Evolutionary conservation across 1,140 invertebrate species (phyloP).

Genomic region (Eupeodes corollae): DNA sequence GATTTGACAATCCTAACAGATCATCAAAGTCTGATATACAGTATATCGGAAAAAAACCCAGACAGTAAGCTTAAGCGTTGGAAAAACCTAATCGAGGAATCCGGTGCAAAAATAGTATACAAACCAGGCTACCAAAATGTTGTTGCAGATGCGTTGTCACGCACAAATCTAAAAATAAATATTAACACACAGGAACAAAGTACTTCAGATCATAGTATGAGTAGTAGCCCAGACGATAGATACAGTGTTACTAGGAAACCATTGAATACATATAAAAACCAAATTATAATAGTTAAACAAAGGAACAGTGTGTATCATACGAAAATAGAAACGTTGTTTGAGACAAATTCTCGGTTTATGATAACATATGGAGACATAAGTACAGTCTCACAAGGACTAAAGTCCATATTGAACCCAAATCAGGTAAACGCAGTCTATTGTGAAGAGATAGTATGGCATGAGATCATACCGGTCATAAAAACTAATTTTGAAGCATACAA

Average conservation of each 20-base stretch:
- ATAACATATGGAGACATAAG: too few relatives aligned
- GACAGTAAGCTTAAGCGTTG: conserved; percentile 30
- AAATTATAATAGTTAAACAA: too few relatives aligned
- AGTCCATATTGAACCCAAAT: too few relatives aligned
- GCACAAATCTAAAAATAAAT: neutral
- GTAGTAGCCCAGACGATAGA: conserved; percentile 6
- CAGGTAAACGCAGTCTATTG: too few relatives aligned
- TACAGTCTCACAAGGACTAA: too few relatives aligned
- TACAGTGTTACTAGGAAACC: conserved; percentile 3
- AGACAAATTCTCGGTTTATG: too few relatives aligned
- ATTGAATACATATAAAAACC: conserved; percentile 12
- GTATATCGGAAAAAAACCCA: conserved; percentile 33
- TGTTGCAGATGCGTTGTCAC: conserved; percentile 13
- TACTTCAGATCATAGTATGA: conserved; percentile 5
- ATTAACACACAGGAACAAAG: conserved; percentile 6
- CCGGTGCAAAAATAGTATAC: conserved; percentile 29
- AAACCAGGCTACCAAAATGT: conserved; percentile 22
- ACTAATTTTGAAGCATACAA: too few relatives aligned
- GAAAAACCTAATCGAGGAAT: conserved; percentile 21
- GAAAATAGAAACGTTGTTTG: too few relatives aligned
- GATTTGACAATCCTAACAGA: conserved; percentile 21
- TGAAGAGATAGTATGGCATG: too few relatives aligned
- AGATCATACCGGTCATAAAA: too few relatives aligned
- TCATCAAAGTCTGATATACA: conserved; percentile 34
- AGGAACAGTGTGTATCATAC: too few relatives aligned